These are phyloP conservation scores for Digitonthophagus gazella DNA, from an alignment of 2,888 invertebrate species.

Conservation along the genomic window DNA sequence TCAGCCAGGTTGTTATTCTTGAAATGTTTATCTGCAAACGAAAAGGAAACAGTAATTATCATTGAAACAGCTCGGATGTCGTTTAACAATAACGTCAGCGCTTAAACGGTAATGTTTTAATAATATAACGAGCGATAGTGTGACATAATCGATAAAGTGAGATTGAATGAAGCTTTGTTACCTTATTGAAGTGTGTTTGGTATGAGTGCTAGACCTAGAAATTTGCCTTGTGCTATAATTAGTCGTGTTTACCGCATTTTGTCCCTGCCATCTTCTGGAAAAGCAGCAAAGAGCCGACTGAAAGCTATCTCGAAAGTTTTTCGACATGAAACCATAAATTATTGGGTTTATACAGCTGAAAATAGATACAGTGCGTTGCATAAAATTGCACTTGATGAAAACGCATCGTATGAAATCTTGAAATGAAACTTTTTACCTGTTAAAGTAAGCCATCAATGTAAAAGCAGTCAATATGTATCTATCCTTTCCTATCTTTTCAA, in stretches of 20 bases:
- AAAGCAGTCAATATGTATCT: conserved; percentile 64
- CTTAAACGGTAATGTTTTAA: no score
- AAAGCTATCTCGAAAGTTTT: conserved; percentile 63
- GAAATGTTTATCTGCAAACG: neutral
- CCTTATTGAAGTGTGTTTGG: conserved; percentile 43
- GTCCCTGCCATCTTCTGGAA: conserved; percentile 28
- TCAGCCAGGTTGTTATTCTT: neutral
- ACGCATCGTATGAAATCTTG: neutral
- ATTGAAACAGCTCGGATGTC: no score
- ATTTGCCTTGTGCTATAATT: conserved; percentile 42
- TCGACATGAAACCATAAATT: conserved; percentile 73
- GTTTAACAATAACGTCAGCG: no score
- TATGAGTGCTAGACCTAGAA: conserved; percentile 45
- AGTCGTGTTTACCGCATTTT: conserved; percentile 33
- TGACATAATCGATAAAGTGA: neutral
- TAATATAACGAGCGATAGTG: no score
- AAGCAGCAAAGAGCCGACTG: conserved; percentile 53
- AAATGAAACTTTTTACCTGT: conserved; percentile 51
- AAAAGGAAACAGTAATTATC: no score
- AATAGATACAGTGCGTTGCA: conserved; percentile 25
- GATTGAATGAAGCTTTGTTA: conserved; percentile 24
- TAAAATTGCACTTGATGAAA: neutral
- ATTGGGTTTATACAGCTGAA: conserved; percentile 69
- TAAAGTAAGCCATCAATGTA: conserved; percentile 66
- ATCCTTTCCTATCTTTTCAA: conserved; percentile 53